phyloP scores from a whole-genome alignment of 1,140 invertebrate species.

The Drosophila trapezifrons region DNA sequence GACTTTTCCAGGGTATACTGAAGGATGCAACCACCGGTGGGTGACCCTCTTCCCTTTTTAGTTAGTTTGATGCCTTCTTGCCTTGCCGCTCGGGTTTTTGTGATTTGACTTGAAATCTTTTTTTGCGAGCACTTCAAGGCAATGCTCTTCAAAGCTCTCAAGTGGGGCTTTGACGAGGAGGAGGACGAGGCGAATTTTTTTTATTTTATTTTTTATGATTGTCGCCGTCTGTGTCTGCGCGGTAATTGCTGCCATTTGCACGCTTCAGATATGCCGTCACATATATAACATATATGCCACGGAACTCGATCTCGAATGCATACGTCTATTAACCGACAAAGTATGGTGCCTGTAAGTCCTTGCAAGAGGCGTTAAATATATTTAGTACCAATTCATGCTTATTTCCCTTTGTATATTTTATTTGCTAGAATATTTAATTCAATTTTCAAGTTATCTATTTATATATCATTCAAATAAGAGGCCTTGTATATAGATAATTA shows the following conservation, averaged over 20 bases:
- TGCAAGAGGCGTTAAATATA: no score
- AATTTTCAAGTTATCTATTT: not conserved
- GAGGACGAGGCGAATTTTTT: not conserved
- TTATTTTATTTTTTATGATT: constrained; percentile 33
- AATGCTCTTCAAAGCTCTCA: constrained; percentile 29
- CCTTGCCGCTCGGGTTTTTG: constrained; percentile 15
- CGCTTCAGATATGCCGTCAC: constrained; percentile 29
- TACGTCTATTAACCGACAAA: constrained; percentile 1
- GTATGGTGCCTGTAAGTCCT: not conserved
- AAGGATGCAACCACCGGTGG: not conserved
- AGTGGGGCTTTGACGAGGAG: constrained; percentile 15
- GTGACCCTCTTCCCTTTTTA: not conserved
- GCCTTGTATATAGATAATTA: not conserved
- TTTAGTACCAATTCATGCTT: not conserved
- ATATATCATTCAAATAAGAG: not conserved
- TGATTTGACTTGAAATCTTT: constrained; percentile 62
- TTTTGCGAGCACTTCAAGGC: constrained; percentile 43
- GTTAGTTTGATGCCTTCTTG: constrained; percentile 2
- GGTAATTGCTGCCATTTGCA: constrained; percentile 73
- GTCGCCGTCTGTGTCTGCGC: constrained; percentile 46
- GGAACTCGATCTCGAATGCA: not conserved
- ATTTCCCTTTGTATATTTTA: not conserved
- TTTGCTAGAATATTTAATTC: not conserved
- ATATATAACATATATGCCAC: constrained; percentile 1
- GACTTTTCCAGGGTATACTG: constrained; percentile 1